Evolutionary conservation across 2,113 vertebrate genomes (phyloP).

Genomic region (Plectropomus leopardus): DNA sequence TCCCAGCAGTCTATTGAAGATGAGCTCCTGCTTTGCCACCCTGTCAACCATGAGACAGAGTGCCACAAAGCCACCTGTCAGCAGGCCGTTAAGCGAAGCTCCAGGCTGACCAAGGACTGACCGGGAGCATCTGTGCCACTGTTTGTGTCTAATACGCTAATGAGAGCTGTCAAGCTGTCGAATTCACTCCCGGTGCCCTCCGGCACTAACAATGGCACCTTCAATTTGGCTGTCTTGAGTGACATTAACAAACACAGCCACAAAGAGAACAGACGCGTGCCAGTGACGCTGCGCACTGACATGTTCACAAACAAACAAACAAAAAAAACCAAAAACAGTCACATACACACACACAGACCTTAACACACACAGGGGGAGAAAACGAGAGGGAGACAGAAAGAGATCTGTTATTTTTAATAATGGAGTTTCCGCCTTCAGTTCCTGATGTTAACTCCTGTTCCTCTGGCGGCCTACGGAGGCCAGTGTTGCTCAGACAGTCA

Average conservation of each 20-base stretch:
- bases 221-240: slow-evolving; percentile 78
- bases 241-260: slow-evolving; percentile 71
- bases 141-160: slow-evolving; percentile 84
- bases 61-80: slow-evolving; percentile 83
- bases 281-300: slow-evolving; percentile 22
- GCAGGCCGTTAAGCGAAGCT: slow-evolving; percentile 70
- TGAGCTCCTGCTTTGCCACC: slow-evolving; percentile 71
- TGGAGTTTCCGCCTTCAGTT: slow-evolving; percentile 17
- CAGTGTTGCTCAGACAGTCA: slow-evolving; percentile 72
- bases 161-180: slow-evolving; percentile 84
- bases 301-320: slow-evolving; percentile 60
- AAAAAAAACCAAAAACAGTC: slow-evolving; percentile 11
- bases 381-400: slow-evolving; percentile 14
- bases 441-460: slow-evolving; percentile 27
- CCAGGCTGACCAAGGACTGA: slow-evolving; percentile 76
- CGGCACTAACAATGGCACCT: slow-evolving; percentile 79
- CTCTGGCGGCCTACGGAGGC: slow-evolving; percentile 65
- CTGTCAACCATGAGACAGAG: slow-evolving; percentile 81
- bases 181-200: slow-evolving; percentile 74
- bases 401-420: slow-evolving; percentile 52
- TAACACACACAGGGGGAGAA: slow-evolving; percentile 1
- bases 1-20: slow-evolving; percentile 71
- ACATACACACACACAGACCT: slow-evolving; percentile 11
- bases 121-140: slow-evolving; percentile 82
- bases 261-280: slow-evolving; percentile 68